Base-by-base conservation (phyloP, 92 coral and sea anemone species). In the Porites evermanni region DNA sequence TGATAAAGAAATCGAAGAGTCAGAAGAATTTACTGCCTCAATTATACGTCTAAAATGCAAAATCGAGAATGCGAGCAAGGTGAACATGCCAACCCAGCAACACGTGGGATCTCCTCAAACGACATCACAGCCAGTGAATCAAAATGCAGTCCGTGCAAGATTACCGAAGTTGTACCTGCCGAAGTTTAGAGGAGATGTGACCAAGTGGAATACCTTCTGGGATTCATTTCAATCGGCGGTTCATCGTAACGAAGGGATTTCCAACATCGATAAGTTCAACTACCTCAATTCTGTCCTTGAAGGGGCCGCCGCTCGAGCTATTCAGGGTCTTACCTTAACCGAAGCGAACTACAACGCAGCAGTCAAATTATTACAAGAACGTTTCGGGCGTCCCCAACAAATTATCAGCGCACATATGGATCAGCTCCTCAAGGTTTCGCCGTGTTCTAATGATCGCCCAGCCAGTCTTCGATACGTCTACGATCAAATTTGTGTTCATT, bases 391-490 rank as follows among this genome's bases (percentile, higher is more conserved):
- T 47, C 84, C 92, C 20, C 86, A 89, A 51, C 86, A 92, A 79
- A 53, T 92, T 6, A 85, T 92, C 69, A 74, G 86, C 38, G 91
- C 90, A 12, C 92, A 84, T 67, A 92, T 88, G 88, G 95, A 92
- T 53, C 88, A 92, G 68, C 75, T 92, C n/a, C 29, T 26, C 29
- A 89, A 89, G 20, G 68, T 92, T 19, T 81, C 84, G 19, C 83
- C 83, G 20, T 86, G 93, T 72, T 44, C 32, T 8, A 52, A 53
- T 79, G 74, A 79, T 51, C 64, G 51, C 29, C 29, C 29, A 26
- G 29, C 29, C 29, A 26, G 29, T 26, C 29, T 26, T 26, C 29
- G 29, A 26, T 26, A 26, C 29, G 29, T 26, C 29, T 26, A 26
- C 29, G 29, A 26, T 86, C 83, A 88, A 78, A 75, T 92, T 4